Evolutionary conservation across 2,797 vertebrate species (phyloP), one percentile per base, ranked within the genome.

Genomic region (Phoebastria nigripes): DNA sequence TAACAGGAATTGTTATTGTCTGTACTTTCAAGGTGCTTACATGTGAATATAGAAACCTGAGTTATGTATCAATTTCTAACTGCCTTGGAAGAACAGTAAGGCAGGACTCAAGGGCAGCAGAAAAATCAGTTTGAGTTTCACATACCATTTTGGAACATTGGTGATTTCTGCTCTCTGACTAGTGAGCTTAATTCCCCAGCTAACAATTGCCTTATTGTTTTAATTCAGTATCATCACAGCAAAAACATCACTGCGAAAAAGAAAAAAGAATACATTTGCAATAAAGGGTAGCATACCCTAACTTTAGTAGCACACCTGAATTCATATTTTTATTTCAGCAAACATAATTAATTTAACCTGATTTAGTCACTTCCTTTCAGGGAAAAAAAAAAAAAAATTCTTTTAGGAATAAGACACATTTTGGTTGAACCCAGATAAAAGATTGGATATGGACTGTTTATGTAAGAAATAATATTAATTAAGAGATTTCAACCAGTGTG

Each of bases 391-490:
- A 74, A 47, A 28, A 12, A 13, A 9, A 14, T 1, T 22, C 3
- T 42, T 71, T 84, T 31, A 54, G 8, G 33, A 82, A 44, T 28
- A 33, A 35, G 24, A 3, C 4, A 19, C 14, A 15, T 29, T 61
- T 65, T 47, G 19, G 58, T 8, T 26, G 12, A 66, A 54, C 4
- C 4, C 25, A 66, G 55, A 19, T 0, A 51, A 22, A 59, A 85
- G 12, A 41, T 7, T n/a, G 22, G 26, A 10, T 71, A 42, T 2
- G 6, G 11, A 5, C 15, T 15, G 8, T 9, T 59, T 42, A 29
- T 9, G 0, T 26, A 49, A 65, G 35, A 33, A 63, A 22, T 6
- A 49, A 20, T 12, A 67, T 1, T 12, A 51, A n/a, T 2, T 7
- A 37, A 37, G 22, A 29, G 4, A 16, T 42, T 89, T 54, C 1